Evolutionary conservation across 2,113 vertebrate genomes (phyloP).

Genomic region (Euleptes europaea): DNA sequence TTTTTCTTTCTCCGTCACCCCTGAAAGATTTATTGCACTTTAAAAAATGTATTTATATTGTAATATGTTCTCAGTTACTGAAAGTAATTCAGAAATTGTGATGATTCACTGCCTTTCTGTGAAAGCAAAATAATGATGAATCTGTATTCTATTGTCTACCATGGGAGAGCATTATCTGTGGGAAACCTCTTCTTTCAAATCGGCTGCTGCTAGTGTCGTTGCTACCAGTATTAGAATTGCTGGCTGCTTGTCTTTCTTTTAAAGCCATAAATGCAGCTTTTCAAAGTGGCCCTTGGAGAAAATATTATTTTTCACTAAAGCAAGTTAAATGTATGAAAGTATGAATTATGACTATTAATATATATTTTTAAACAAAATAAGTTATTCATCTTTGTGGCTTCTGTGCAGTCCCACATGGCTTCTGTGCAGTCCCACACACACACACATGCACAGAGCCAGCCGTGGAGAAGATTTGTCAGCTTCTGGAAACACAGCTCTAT

Average conservation of each 20-base stretch:
- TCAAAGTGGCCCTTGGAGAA: neutral
- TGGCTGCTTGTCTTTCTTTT: neutral
- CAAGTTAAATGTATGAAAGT: neutral
- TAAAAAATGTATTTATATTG: conserved; percentile 19
- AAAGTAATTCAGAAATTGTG: conserved; percentile 12
- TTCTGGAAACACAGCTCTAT: too few relatives aligned
- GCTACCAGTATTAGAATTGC: neutral
- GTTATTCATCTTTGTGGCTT: too few relatives aligned
- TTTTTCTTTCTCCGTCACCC: neutral
- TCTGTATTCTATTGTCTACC: neutral
- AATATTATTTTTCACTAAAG: neutral
- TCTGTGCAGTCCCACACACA: too few relatives aligned
- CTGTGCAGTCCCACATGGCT: too few relatives aligned
- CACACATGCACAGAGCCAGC: too few relatives aligned
- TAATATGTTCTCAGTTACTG: conserved; percentile 1
- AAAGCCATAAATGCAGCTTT: neutral
- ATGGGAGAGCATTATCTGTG: neutral
- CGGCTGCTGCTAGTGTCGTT: neutral
- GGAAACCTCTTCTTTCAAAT: neutral
- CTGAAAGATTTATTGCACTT: conserved; percentile 5
- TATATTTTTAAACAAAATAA: too few relatives aligned
- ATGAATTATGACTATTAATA: neutral
- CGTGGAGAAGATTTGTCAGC: too few relatives aligned
- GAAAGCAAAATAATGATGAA: conserved; percentile 12
- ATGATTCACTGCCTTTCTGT: neutral